Conservation (phyloP, 2,888 invertebrate genomes). For the Salticus scenicus region DNA sequence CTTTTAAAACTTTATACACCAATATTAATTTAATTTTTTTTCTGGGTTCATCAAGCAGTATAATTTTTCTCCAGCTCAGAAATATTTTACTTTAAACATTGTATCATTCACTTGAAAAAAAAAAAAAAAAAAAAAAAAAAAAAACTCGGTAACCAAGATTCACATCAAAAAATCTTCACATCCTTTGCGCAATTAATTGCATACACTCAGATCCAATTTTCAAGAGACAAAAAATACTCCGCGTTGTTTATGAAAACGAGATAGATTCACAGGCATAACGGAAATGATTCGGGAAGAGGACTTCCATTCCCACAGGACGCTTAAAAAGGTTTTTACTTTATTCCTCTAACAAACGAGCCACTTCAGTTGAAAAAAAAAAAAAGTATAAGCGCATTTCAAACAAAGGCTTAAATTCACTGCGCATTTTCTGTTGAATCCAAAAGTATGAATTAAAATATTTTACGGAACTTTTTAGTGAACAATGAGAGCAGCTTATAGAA, state of each 20-base stretch:
- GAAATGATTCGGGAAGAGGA: neutral
- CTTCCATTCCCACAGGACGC: neutral
- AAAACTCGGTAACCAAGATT: no score
- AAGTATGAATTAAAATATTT: conserved; percentile 19
- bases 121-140: no score
- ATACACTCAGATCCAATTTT: neutral
- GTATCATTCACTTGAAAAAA: no score
- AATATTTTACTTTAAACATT: no score
- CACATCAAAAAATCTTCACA: neutral
- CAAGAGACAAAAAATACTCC: neutral
- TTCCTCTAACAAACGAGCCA: neutral
- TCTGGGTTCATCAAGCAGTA: no score
- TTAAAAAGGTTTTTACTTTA: conserved; percentile 6
- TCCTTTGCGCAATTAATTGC: neutral
- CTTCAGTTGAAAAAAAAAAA: no score
- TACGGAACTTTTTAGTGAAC: conserved; percentile 2
- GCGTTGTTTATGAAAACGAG: neutral
- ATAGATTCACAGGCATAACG: neutral
- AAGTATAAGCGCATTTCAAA: neutral
- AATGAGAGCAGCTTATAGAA: conserved; percentile 16
- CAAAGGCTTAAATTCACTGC: neutral
- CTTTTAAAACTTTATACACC: no score
- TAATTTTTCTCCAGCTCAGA: no score
- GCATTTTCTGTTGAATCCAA: neutral
- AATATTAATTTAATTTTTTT: no score